These are phyloP conservation scores for Plebejus argus DNA, from an alignment of 2,888 invertebrate species.

Conservation along the genomic window DNA sequence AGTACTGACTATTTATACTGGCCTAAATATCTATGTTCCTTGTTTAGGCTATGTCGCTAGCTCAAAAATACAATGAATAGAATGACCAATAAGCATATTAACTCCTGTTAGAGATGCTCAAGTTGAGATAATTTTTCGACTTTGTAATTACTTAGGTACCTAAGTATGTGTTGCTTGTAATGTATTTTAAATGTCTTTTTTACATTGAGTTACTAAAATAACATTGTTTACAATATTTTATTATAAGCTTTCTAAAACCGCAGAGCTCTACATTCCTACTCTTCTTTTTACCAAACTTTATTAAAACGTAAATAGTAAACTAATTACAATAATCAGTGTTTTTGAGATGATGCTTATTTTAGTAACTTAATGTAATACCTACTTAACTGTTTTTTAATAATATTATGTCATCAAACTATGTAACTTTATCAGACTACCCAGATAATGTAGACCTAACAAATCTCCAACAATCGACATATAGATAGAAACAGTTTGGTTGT, in stretches of 20 bases:
- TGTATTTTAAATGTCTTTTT: not conserved
- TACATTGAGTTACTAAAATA: not conserved
- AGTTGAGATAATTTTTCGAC: not conserved
- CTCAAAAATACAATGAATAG: slow-evolving; percentile 6
- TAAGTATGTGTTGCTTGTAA: slow-evolving; percentile 24
- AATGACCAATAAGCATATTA: slow-evolving; percentile 9
- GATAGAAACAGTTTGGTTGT: not conserved
- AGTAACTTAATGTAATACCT: not conserved
- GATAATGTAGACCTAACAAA: not conserved
- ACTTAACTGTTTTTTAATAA: not conserved
- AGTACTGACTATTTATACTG: too few relatives aligned
- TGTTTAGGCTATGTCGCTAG: slow-evolving; percentile 34
- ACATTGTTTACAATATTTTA: not conserved
- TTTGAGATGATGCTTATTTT: not conserved
- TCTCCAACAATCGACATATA: not conserved
- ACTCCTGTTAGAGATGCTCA: slow-evolving; percentile 22
- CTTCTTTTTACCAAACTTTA: not conserved
- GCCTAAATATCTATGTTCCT: slow-evolving; percentile 43
- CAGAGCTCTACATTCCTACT: slow-evolving; percentile 1
- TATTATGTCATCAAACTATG: not conserved
- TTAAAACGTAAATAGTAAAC: not conserved
- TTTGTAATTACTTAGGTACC: not conserved
- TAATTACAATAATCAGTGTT: not conserved
- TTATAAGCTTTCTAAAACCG: not conserved
- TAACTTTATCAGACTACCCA: not conserved